phyloP scores from a whole-genome alignment of 2,797 vertebrate genomes.

The Pangasius krempfi region DNA sequence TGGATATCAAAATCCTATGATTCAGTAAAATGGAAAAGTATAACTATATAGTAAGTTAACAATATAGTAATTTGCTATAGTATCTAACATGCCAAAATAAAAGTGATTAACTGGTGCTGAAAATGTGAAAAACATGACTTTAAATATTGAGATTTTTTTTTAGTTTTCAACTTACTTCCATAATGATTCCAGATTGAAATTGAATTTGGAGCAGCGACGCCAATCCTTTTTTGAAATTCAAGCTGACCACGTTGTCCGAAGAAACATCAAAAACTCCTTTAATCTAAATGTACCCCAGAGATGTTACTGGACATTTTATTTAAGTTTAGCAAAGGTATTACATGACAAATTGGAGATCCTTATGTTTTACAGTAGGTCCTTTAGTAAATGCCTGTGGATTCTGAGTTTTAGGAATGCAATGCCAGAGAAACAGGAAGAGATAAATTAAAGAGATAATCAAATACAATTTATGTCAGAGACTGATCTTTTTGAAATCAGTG shows the following conservation, averaged over 20 bases:
- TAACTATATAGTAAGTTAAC: background rate
- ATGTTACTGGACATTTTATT: slow-evolving; percentile 13
- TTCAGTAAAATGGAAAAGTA: background rate
- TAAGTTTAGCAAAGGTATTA: background rate
- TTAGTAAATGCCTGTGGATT: background rate
- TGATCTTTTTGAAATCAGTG: background rate
- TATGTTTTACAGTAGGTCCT: background rate
- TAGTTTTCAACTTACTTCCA: slow-evolving; percentile 33
- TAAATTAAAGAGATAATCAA: background rate
- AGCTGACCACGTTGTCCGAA: slow-evolving; percentile 19
- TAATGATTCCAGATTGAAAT: slow-evolving; percentile 23
- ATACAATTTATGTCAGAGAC: background rate
- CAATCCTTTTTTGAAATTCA: slow-evolving; percentile 49
- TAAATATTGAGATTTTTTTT: background rate
- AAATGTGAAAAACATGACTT: background rate
- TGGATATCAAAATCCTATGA: background rate
- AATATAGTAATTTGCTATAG: background rate
- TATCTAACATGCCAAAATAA: background rate
- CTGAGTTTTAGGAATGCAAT: background rate
- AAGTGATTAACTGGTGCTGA: background rate
- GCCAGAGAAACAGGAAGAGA: background rate
- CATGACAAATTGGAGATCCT: background rate
- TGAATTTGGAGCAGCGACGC: slow-evolving; percentile 38
- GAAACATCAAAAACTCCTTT: slow-evolving; percentile 39
- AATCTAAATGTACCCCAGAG: slow-evolving; percentile 33